A percentile compares a stretch with the other conserved stretches of the same genome.
Evolutionary conservation across 2,888 invertebrate species (phyloP).

Genomic region (Colletes collaris): DNA sequence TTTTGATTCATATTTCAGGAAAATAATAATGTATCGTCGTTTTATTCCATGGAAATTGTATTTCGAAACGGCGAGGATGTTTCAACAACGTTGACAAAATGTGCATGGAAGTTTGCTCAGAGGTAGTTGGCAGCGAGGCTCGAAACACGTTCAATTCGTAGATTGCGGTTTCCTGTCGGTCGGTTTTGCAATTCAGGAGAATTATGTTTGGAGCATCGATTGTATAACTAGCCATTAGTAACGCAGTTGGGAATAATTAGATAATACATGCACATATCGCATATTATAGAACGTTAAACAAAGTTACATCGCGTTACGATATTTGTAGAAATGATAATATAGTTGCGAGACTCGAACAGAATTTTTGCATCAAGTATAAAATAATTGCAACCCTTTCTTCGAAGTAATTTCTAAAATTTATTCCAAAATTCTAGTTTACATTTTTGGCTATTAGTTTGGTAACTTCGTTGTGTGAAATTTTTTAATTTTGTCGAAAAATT

Average conservation of each 20-base stretch:
- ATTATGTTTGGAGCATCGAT: constrained; percentile 33
- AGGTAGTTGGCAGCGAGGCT: background rate
- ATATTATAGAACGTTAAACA: constrained; percentile 19
- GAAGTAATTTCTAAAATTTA: too few species aligned
- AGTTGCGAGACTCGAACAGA: background rate
- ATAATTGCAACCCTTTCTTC: too few species aligned
- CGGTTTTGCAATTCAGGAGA: constrained; percentile 40
- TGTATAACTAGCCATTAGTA: constrained; percentile 32
- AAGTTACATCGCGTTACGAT: background rate
- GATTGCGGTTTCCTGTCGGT: constrained; percentile 33
- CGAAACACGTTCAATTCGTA: constrained; percentile 35
- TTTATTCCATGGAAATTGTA: background rate
- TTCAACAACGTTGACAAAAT: background rate
- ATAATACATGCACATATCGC: constrained; percentile 29
- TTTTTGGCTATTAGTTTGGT: too few species aligned
- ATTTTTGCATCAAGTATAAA: background rate
- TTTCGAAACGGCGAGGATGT: background rate
- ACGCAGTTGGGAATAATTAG: constrained; percentile 41
- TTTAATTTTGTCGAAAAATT: too few species aligned
- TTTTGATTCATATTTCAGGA: too few species aligned
- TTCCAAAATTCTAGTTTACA: too few species aligned
- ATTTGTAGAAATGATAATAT: background rate
- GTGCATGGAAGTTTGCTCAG: background rate
- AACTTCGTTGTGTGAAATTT: too few species aligned
- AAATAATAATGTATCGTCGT: background rate